Evolutionary conservation across 2,797 vertebrate genomes (phyloP).

Genomic region (Varecia variegata): DNA sequence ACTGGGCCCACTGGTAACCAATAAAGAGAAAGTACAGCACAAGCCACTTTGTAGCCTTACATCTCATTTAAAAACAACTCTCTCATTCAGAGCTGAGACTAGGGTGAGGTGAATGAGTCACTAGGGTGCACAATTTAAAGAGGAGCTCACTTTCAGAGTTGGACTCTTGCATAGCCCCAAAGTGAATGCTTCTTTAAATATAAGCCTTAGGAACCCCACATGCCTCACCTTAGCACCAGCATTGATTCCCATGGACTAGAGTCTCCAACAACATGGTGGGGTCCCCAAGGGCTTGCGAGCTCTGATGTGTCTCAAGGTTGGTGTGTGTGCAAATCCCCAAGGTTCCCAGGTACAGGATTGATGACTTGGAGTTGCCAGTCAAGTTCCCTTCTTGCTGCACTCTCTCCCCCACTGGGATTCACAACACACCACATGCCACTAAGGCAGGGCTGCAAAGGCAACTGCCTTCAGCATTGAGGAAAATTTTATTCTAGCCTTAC

Average conservation of each 20-base stretch:
- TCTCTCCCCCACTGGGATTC: neutral
- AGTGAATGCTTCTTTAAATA: neutral
- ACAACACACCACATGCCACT: too few relatives aligned
- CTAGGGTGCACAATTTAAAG: accelerated
- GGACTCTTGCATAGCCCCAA: neutral
- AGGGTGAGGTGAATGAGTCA: neutral
- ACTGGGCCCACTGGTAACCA: neutral
- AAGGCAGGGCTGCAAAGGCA: neutral
- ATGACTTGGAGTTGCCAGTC: neutral
- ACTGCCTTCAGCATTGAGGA: neutral
- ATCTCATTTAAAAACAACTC: neutral
- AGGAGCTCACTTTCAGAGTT: neutral
- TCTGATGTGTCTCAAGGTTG: neutral
- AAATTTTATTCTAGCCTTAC: neutral
- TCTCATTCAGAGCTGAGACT: neutral
- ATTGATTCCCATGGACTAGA: neutral
- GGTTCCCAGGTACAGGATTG: neutral
- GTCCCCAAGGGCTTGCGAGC: neutral
- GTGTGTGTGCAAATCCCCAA: neutral
- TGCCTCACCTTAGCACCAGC: neutral
- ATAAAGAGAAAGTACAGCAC: neutral
- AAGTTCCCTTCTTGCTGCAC: neutral
- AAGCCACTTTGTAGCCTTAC: neutral
- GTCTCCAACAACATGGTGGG: neutral
- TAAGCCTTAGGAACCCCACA: neutral